Evolutionary conservation across 2,113 vertebrate species (phyloP).

Genomic region (Platanista minor): DNA sequence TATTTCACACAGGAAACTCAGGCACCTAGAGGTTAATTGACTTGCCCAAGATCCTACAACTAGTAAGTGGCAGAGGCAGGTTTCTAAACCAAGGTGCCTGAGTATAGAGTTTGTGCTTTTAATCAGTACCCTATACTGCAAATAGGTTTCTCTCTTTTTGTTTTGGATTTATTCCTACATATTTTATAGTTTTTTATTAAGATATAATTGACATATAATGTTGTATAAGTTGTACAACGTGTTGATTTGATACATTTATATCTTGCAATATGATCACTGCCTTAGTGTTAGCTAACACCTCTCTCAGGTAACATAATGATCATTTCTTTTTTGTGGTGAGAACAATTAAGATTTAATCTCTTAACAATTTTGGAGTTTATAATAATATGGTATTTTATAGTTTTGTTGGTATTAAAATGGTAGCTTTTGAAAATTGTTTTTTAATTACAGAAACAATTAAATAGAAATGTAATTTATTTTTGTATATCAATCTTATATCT

Average conservation of each 20-base stretch:
- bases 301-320: neutral
- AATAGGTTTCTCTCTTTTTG: neutral
- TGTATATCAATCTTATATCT: neutral
- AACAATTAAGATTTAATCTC: neutral
- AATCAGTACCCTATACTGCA: neutral
- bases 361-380: neutral
- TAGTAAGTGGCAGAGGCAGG: neutral
- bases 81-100: neutral
- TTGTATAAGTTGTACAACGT: neutral
- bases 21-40: neutral
- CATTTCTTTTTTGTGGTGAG: neutral
- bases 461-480: neutral
- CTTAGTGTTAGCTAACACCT: neutral
- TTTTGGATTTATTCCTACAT: neutral
- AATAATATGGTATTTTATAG: neutral
- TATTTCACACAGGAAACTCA: neutral
- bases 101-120: neutral
- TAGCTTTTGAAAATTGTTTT: neutral
- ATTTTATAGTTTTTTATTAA: neutral
- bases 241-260: too few species aligned
- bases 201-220: neutral
- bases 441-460: neutral
- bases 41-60: neutral
- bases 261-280: neutral
- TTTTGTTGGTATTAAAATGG: neutral